Evolutionary conservation across 2,888 invertebrate species (phyloP), one percentile per base, ranked within the genome.

Genomic region (Dryobotodes eremita): DNA sequence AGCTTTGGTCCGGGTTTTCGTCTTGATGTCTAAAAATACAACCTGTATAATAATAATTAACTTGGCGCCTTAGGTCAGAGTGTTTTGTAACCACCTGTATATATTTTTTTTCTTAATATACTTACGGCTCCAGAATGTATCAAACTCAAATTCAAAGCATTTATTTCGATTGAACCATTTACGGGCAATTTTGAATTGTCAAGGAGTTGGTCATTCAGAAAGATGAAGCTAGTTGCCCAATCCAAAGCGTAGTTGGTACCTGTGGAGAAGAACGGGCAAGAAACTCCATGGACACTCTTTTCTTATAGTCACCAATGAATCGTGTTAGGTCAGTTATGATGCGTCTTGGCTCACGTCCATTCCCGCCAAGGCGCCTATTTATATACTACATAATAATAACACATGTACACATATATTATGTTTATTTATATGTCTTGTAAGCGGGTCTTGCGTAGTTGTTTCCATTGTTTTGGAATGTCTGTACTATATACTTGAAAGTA

Each of bases 261-360:
- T n/a, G 7, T n/a, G 15, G 59, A 59, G n/a, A 57, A 57, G 57
- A 57, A 15, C n/a, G 13, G 57, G n/a, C 57, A n/a, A 57, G n/a
- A 57, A n/a, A n/a, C n/a, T n/a, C n/a, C 59, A 57, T 5, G 11
- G 11, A 57, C 57, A 57, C n/a, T 13, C n/a, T 55, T n/a, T 42
- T n/a, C 3, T 57, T 57, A n/a, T n/a, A 57, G 57, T 57, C n/a
- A 11, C 11, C 26, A 66, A 26, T 48, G 55, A 83, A 79, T 50
- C 65, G 71, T 69, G 83, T 77, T 76, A 80, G 79, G 71, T 76
- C 68, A 83, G 75, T 75, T 66, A 75, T 50, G 82, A 62, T 65
- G 57, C 36, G 55, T 79, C 61, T 84, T 85, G 85, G 85, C 83
- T 65, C 61, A 66, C 36, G 36, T 74, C 85, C 84, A 75, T 68